phyloP scores from a whole-genome alignment of 2,113 vertebrate genomes.

The Gadus macrocephalus region DNA sequence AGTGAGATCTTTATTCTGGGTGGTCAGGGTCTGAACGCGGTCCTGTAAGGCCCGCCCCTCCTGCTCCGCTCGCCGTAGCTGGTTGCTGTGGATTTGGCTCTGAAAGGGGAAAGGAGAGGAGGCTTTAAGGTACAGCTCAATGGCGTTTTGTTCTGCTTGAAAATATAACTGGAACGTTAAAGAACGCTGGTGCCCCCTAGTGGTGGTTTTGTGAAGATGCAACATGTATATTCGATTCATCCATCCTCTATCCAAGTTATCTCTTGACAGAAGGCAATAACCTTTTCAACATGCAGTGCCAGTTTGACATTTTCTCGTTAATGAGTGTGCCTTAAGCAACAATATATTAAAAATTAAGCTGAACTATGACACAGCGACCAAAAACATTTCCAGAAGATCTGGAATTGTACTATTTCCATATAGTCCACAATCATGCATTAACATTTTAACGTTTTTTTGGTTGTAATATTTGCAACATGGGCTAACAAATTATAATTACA shows the following conservation, averaged over 20 bases:
- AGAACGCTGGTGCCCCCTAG: constrained; percentile 51
- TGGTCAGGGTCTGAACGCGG: constrained; percentile 79
- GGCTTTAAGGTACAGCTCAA: not conserved
- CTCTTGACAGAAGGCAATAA: not conserved
- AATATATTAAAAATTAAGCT: too few species aligned
- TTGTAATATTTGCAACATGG: too few species aligned
- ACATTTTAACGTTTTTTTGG: too few species aligned
- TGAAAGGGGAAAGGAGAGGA: constrained; percentile 41
- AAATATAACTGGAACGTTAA: not conserved
- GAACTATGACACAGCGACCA: too few species aligned
- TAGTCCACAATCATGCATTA: too few species aligned
- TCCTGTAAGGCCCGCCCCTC: constrained; percentile 77
- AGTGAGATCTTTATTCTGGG: constrained; percentile 85
- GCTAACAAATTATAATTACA: too few species aligned
- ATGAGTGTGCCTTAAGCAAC: too few species aligned
- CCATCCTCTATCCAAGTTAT: not conserved
- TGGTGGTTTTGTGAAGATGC: constrained; percentile 32
- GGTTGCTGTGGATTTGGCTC: constrained; percentile 95
- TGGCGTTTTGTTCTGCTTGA: too few species aligned
- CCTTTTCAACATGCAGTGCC: too few species aligned
- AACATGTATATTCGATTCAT: constrained; percentile 1
- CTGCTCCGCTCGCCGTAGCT: constrained; percentile 88
- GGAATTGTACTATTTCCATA: too few species aligned
- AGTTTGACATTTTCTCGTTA: too few species aligned
- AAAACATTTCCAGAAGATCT: too few species aligned